Evolutionary conservation across 1,140 invertebrate species (phyloP).

Genomic region (Drosophila ercepeae): DNA sequence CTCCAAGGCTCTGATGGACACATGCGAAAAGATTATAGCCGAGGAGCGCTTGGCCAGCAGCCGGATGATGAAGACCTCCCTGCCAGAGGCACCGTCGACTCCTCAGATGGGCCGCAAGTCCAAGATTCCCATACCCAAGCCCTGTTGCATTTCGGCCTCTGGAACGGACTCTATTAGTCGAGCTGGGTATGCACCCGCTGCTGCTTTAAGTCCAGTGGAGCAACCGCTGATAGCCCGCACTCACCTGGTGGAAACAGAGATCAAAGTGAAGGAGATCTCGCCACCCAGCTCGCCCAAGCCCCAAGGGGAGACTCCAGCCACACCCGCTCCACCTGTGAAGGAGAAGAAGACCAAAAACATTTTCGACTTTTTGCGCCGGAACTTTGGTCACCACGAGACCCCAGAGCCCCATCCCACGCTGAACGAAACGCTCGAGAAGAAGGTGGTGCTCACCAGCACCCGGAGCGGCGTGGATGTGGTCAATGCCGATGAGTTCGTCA

Average conservation of each 20-base stretch:
- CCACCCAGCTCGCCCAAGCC: conserved; percentile 48
- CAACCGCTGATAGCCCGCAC: conserved; percentile 65
- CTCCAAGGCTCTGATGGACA: conserved; percentile 74
- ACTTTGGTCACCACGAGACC: conserved; percentile 74
- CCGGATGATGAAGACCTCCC: conserved; percentile 63
- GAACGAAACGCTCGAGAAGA: conserved; percentile 67
- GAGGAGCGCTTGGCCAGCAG: conserved; percentile 73
- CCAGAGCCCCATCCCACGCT: conserved; percentile 46
- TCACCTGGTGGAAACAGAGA: conserved; percentile 76
- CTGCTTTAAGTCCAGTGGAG: background rate
- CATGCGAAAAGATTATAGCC: conserved; percentile 78
- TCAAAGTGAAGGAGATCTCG: conserved; percentile 67
- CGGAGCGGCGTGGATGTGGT: conserved; percentile 71
- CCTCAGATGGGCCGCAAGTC: conserved; percentile 61
- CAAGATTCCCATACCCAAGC: conserved; percentile 77
- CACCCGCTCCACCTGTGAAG: conserved; percentile 31
- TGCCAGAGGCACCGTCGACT: conserved; percentile 49
- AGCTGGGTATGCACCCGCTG: conserved; percentile 52
- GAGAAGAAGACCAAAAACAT: conserved; percentile 81
- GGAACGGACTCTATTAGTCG: conserved; percentile 69
- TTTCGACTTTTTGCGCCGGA: conserved; percentile 78
- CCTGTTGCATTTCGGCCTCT: conserved; percentile 65
- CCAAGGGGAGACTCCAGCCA: background rate
- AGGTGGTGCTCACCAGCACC: conserved; percentile 71
- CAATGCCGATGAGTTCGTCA: conserved; percentile 57